Conservation (phyloP, 2,888 invertebrate genomes). For the Vannuccia rotundouncinata region DNA sequence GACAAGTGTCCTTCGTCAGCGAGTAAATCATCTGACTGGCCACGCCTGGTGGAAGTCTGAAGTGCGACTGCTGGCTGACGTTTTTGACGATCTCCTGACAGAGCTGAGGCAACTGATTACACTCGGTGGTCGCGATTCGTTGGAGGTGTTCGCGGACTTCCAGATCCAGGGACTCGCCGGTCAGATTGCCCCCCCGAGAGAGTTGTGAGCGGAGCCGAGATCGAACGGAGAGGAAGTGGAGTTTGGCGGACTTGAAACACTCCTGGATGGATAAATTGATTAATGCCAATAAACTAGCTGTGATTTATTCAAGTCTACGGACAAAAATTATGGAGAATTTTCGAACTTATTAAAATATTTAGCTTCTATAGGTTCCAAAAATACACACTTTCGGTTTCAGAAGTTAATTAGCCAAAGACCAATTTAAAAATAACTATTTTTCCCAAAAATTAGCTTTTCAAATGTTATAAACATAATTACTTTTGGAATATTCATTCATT, state of each 20-base stretch:
- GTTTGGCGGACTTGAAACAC: conserved; percentile 3
- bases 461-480: too few relatives aligned
- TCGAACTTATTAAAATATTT: too few relatives aligned
- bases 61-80: background rate
- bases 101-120: background rate
- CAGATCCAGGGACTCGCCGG: background rate
- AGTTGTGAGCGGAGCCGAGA: background rate
- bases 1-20: background rate
- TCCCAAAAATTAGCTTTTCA: too few relatives aligned
- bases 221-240: background rate
- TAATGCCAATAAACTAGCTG: too few relatives aligned
- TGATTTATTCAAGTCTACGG: too few relatives aligned
- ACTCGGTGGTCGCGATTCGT: background rate
- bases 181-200: background rate
- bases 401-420: too few relatives aligned
- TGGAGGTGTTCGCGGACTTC: background rate
- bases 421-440: too few relatives aligned
- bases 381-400: too few relatives aligned
- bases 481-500: too few relatives aligned
- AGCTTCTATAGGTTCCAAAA: too few relatives aligned
- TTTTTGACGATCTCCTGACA: background rate
- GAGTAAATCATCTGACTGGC: background rate
- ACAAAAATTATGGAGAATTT: too few relatives aligned
- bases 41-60: background rate
- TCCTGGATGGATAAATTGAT: too few relatives aligned